Percentiles rank a stretch among this genome's conserved stretches.
These are phyloP conservation scores for Dolichoris vasculosae DNA, from an alignment of 1,140 invertebrate genomes.

Conservation along the genomic window DNA sequence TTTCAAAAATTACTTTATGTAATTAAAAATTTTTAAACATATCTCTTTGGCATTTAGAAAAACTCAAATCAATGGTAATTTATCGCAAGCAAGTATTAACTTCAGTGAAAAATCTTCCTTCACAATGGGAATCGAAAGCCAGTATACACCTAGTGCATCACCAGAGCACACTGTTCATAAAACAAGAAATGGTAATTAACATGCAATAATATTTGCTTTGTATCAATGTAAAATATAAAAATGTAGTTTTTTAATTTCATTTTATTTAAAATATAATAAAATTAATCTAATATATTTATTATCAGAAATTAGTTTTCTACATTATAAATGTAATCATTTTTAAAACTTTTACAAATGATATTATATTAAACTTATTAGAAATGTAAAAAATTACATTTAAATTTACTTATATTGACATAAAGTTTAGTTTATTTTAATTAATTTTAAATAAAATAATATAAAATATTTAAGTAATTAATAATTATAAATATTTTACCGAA, in stretches of 20 bases:
- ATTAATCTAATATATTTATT: too few relatives aligned
- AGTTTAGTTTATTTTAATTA: too few relatives aligned
- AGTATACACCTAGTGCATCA: conserved; percentile 60
- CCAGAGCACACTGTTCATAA: conserved; percentile 61
- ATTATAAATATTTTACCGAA: not conserved
- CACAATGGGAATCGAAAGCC: conserved; percentile 66
- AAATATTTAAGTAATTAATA: not conserved
- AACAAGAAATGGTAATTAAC: conserved; percentile 64
- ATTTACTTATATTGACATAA: too few relatives aligned
- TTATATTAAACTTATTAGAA: too few relatives aligned
- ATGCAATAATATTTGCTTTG: not conserved
- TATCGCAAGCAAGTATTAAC: conserved; percentile 42
- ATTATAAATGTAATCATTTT: not conserved
- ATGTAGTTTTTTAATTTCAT: not conserved
- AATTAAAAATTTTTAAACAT: not conserved
- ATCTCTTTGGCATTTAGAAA: conserved; percentile 52
- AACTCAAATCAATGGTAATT: conserved; percentile 64
- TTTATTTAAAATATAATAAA: not conserved
- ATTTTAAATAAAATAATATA: not conserved
- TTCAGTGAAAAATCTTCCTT: conserved; percentile 40
- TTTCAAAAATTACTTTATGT: not conserved
- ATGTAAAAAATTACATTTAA: too few relatives aligned
- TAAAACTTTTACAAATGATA: not conserved
- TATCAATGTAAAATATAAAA: not conserved
- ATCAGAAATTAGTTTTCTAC: too few relatives aligned